Conservation (phyloP, 2,888 invertebrate species). For the Hesperia comma region DNA sequence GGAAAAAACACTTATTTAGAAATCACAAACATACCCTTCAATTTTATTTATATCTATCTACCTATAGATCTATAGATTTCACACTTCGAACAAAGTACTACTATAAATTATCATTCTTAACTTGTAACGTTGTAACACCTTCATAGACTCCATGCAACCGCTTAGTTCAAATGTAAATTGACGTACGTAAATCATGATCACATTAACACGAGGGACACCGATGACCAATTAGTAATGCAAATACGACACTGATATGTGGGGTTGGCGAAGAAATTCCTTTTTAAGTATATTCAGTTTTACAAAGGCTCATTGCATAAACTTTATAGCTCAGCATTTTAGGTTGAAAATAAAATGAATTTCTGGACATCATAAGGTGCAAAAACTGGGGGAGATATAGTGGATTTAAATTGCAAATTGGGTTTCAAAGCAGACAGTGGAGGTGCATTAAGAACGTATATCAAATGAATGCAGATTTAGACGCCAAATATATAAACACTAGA, state of each 20-base stretch:
- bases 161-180: slow-evolving; percentile 24
- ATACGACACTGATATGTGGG: slow-evolving; percentile 55
- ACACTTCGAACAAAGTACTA: too few species aligned
- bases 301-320: slow-evolving; percentile 15
- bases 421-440: slow-evolving; percentile 46
- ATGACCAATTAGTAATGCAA: slow-evolving; percentile 68
- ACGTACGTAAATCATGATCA: slow-evolving; percentile 11
- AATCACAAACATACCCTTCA: too few species aligned
- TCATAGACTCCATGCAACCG: background rate
- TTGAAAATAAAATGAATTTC: slow-evolving; percentile 25
- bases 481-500: slow-evolving; percentile 33
- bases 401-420: slow-evolving; percentile 63
- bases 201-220: slow-evolving; percentile 46
- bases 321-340: slow-evolving; percentile 19
- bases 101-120: too few species aligned
- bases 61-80: too few species aligned
- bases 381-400: slow-evolving; percentile 52
- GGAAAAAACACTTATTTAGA: too few species aligned
- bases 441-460: slow-evolving; percentile 49
- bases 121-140: too few species aligned
- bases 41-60: too few species aligned
- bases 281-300: slow-evolving; percentile 44
- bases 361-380: slow-evolving; percentile 34
- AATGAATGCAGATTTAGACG: slow-evolving; percentile 45
- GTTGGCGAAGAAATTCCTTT: slow-evolving; percentile 50